Evolutionary conservation across 1,140 invertebrate species (phyloP).

Genomic region (Dendrolimus kikuchii): DNA sequence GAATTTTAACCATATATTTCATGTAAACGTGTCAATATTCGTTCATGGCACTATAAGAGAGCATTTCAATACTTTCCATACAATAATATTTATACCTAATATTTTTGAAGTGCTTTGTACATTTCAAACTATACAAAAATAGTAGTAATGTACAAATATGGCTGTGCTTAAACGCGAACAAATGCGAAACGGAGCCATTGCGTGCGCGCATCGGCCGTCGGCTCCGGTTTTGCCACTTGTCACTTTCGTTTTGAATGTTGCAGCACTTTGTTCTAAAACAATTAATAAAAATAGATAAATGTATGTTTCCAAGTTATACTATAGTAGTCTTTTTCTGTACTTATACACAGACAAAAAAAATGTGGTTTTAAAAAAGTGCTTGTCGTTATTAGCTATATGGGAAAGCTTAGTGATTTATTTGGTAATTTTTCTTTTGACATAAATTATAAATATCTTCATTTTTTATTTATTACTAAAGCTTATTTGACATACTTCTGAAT

Average conservation of each 20-base stretch:
- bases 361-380: too few species aligned
- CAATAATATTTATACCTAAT: too few species aligned
- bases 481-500: too few species aligned
- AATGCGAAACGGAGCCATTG: constrained; percentile 32
- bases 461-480: too few species aligned
- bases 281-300: constrained; percentile 12
- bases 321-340: neutral
- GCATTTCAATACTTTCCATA: neutral
- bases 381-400: too few species aligned
- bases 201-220: constrained; percentile 13
- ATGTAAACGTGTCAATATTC: constrained; percentile 1
- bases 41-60: constrained; percentile 8
- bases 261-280: constrained; percentile 42
- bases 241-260: constrained; percentile 49
- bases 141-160: too few species aligned
- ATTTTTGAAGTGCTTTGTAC: too few species aligned
- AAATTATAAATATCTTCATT: too few species aligned
- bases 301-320: neutral
- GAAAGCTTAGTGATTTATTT: too few species aligned
- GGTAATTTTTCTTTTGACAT: too few species aligned
- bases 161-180: neutral
- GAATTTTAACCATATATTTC: neutral
- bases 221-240: constrained; percentile 23
- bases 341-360: too few species aligned
- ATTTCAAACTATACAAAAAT: too few species aligned